These are phyloP conservation scores for Sminthurinus aureus DNA, from an alignment of 2,888 invertebrate genomes.

Conservation along the genomic window DNA sequence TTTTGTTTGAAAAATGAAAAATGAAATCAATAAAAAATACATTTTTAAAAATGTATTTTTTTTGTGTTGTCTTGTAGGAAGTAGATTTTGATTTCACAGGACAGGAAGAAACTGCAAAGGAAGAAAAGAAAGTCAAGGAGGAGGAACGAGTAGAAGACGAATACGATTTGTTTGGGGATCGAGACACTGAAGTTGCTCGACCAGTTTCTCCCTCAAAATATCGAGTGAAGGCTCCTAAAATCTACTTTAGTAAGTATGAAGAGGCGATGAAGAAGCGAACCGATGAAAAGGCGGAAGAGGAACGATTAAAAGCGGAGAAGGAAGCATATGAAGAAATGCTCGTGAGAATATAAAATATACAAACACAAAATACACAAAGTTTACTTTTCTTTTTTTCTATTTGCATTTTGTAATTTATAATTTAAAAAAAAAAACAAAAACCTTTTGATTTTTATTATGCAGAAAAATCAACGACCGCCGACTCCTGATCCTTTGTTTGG, in stretches of 20 bases:
- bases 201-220: slow-evolving; percentile 56
- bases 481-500: slow-evolving; percentile 62
- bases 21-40: not conserved
- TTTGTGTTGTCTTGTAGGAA: slow-evolving; percentile 3
- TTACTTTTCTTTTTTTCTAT: not conserved
- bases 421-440: not conserved
- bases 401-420: not conserved
- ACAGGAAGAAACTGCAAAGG: slow-evolving; percentile 11
- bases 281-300: slow-evolving; percentile 41
- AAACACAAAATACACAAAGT: not conserved
- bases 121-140: slow-evolving; percentile 12
- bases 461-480: slow-evolving; percentile 40
- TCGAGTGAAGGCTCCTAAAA: slow-evolving; percentile 42
- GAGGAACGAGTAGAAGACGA: slow-evolving; percentile 29
- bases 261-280: slow-evolving; percentile 35
- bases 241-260: slow-evolving; percentile 40
- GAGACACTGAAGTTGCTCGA: slow-evolving; percentile 4
- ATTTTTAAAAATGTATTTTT: not conserved
- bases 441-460: not conserved
- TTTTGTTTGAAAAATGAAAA: too few species aligned
- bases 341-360: slow-evolving; percentile 63
- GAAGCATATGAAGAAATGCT: slow-evolving; percentile 63
- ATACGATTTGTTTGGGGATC: slow-evolving; percentile 33
- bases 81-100: slow-evolving; percentile 29
- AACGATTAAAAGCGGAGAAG: slow-evolving; percentile 32